These are phyloP conservation scores for Caradrina kadenii DNA, from an alignment of 2,888 invertebrate species.

Conservation along the genomic window DNA sequence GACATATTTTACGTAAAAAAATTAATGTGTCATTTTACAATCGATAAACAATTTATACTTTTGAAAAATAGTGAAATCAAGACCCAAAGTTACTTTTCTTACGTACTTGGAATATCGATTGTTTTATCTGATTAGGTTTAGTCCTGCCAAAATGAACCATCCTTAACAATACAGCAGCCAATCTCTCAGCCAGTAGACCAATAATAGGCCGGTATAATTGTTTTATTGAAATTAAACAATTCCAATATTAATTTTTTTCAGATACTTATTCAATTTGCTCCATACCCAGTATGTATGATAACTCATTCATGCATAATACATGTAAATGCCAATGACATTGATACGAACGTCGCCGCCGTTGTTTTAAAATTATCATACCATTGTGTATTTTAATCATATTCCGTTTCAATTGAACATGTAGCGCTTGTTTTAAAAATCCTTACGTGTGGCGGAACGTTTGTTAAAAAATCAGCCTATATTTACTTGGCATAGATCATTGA, in stretches of 20 bases:
- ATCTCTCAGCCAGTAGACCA: too few species aligned
- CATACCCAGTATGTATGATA: conserved; percentile 45
- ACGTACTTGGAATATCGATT: too few species aligned
- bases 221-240: conserved; percentile 11
- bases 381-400: conserved; percentile 59
- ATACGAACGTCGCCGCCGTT: conserved; percentile 43
- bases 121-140: too few species aligned
- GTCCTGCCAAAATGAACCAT: too few species aligned
- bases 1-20: too few species aligned
- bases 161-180: too few species aligned
- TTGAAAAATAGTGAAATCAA: too few species aligned
- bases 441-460: background rate
- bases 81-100: too few species aligned
- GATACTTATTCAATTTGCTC: conserved; percentile 18
- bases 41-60: too few species aligned
- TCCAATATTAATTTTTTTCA: conserved; percentile 26
- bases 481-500: background rate
- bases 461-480: background rate
- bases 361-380: conserved; percentile 61
- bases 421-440: conserved; percentile 8
- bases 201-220: too few species aligned
- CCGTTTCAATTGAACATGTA: conserved; percentile 50
- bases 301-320: conserved; percentile 56
- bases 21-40: too few species aligned
- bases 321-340: conserved; percentile 61